These are phyloP conservation scores for Pogonocichla stellata DNA, from an alignment of 2,113 vertebrate genomes.

Conservation along the genomic window DNA sequence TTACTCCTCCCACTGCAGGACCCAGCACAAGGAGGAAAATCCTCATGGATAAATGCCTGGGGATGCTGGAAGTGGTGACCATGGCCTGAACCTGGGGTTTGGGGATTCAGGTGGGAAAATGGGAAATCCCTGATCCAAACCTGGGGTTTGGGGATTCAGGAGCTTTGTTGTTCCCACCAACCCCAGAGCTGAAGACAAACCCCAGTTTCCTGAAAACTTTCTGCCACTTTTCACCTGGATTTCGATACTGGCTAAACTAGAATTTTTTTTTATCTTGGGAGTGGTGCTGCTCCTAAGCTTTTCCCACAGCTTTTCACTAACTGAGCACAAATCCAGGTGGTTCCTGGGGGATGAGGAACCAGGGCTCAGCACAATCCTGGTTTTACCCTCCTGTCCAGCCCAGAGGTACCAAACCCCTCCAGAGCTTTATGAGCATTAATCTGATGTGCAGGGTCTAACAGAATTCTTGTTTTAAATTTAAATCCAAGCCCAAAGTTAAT, in stretches of 20 bases:
- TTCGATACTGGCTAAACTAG: background rate
- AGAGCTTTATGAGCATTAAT: background rate
- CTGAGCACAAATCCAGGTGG: background rate
- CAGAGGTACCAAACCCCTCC: accelerated
- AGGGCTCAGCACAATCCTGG: background rate
- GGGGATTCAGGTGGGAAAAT: background rate
- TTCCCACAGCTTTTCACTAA: background rate
- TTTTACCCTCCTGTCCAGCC: background rate
- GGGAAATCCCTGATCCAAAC: background rate
- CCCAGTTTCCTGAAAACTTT: accelerated
- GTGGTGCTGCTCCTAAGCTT: background rate
- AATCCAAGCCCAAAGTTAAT: background rate
- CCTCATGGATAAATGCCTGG: accelerated
- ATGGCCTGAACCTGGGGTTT: background rate
- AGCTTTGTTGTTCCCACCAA: background rate
- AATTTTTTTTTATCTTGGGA: background rate
- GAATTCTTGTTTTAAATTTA: background rate
- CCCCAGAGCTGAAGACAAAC: accelerated
- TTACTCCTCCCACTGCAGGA: accelerated
- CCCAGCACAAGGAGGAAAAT: background rate
- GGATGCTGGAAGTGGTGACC: background rate
- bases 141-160: accelerated
- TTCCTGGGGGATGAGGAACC: background rate
- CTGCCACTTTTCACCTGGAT: background rate
- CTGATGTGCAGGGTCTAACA: background rate